phyloP scores from a whole-genome alignment of 2,888 invertebrate species.

The Lepidochitona cinerea region DNA sequence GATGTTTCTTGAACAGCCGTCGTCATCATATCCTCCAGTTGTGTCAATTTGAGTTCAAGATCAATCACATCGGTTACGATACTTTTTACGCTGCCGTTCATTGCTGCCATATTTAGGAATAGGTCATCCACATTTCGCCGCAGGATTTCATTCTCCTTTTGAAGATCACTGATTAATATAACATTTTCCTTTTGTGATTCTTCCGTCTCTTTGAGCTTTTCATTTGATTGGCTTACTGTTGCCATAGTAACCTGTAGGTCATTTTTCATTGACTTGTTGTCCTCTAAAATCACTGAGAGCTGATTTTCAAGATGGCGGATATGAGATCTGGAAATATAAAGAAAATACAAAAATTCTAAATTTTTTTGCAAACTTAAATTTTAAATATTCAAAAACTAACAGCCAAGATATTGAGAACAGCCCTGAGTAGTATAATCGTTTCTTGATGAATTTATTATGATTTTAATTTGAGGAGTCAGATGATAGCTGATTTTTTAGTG shows the following conservation, averaged over 20 bases:
- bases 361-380: too few species aligned
- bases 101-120: too few species aligned
- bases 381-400: too few species aligned
- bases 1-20: background rate
- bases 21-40: background rate
- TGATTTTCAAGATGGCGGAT: background rate
- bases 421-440: too few species aligned
- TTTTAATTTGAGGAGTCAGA: too few species aligned
- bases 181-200: background rate
- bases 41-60: background rate
- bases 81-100: background rate
- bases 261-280: background rate
- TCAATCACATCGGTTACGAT: background rate
- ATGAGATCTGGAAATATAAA: background rate
- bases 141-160: background rate
- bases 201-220: background rate
- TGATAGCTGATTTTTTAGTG: too few species aligned
- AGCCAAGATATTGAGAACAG: too few species aligned
- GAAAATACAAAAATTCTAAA: background rate
- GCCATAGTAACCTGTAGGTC: background rate
- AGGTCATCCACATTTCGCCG: background rate
- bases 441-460: too few species aligned
- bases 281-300: background rate
- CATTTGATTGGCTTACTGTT: background rate
- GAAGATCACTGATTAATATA: background rate